A percentile compares a stretch with the other conserved stretches of the same genome.
Evolutionary conservation across 2,888 invertebrate genomes (phyloP).

Genomic region (Megaustenia siamemsis): DNA sequence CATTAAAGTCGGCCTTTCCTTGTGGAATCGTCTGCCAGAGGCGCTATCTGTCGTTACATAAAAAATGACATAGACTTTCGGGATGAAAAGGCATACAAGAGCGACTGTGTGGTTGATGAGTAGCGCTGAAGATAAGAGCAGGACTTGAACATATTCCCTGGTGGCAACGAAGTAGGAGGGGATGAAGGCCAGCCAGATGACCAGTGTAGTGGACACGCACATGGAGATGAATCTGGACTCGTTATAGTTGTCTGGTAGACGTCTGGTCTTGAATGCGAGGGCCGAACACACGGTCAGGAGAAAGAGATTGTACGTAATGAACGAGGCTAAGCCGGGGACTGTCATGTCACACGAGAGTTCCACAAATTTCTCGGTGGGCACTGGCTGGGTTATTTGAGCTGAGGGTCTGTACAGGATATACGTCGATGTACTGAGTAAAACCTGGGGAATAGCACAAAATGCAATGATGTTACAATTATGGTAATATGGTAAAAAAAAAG

Average conservation of each 20-base stretch:
- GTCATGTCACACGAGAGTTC: conserved; percentile 68
- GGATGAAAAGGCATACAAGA: conserved; percentile 61
- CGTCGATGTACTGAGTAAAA: conserved; percentile 5
- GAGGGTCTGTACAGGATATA: conserved; percentile 35
- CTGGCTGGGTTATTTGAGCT: conserved; percentile 52
- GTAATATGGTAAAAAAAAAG: too few relatives aligned
- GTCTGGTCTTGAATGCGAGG: conserved; percentile 73
- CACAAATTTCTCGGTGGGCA: conserved; percentile 60
- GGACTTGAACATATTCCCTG: conserved; percentile 55
- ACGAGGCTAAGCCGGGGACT: conserved; percentile 61
- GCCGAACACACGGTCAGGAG: conserved; percentile 68
- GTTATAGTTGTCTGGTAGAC: conserved; percentile 75
- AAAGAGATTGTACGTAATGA: conserved; percentile 69
- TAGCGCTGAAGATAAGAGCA: conserved; percentile 60
- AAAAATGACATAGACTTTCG: conserved; percentile 62
- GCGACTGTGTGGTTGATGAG: conserved; percentile 62
- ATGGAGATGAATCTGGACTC: conserved; percentile 73
- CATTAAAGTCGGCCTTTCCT: background rate
- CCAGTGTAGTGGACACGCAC: conserved; percentile 72
- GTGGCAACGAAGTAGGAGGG: conserved; percentile 69
- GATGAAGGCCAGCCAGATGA: conserved; percentile 73
- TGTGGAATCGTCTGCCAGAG: conserved; percentile 9
- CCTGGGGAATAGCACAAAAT: conserved; percentile 33
- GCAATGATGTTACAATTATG: too few relatives aligned
- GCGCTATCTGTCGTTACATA: conserved; percentile 42